Conservation (phyloP, 2,797 vertebrate species). For the Sebastes minor region DNA sequence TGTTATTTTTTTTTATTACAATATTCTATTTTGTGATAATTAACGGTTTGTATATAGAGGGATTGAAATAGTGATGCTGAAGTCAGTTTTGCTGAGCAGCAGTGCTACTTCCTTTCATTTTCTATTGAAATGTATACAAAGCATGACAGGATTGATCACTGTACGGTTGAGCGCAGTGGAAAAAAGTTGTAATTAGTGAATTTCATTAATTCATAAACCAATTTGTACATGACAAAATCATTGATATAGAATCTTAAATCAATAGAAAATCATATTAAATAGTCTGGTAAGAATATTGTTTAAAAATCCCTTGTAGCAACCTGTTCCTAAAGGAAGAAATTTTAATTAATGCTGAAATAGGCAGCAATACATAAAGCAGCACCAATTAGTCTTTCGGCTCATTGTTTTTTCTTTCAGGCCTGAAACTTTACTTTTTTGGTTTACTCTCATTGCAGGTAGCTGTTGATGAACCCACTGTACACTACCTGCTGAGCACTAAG, state of each 20-base stretch:
- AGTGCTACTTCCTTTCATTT: background rate
- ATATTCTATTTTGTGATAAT: background rate
- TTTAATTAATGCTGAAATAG: background rate
- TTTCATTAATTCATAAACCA: background rate
- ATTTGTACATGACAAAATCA: background rate
- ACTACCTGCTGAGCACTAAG: background rate
- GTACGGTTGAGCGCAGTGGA: background rate
- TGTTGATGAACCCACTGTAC: background rate
- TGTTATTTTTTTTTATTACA: background rate
- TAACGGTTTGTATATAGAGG: background rate
- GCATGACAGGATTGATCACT: background rate
- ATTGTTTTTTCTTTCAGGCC: background rate
- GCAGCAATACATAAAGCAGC: no score
- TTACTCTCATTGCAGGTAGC: background rate
- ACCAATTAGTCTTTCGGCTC: background rate
- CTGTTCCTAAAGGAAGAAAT: background rate
- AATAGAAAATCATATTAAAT: background rate
- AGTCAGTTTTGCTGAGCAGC: background rate
- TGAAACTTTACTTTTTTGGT: background rate
- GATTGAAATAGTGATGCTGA: background rate
- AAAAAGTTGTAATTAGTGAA: background rate
- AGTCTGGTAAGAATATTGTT: background rate
- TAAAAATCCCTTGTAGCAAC: background rate
- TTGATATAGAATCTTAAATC: background rate
- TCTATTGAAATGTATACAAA: background rate